Evolutionary conservation across 2,113 vertebrate genomes (phyloP), one percentile per base, ranked within the genome.

Genomic region (Cottus gobio): DNA sequence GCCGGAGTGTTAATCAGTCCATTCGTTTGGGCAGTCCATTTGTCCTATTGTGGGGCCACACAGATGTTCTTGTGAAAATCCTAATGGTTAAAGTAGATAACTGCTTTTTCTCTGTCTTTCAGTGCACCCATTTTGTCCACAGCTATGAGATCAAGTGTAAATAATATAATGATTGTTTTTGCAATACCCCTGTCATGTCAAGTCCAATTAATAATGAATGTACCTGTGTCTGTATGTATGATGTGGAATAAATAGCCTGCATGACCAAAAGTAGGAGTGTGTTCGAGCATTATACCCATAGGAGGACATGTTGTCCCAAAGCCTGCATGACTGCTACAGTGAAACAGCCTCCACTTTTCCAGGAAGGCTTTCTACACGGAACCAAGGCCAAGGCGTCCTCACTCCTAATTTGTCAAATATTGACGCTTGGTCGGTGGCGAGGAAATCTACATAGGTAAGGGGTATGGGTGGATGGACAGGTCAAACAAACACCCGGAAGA

Each of bases 41-140:
- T 26, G 42, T 44, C 42, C 73, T 75, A 65, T 64, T 71, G 46
- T 61, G 48, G 46, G 42, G 30, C 39, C 66, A 69, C 76, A 82
- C 50, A 70, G 44, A 52, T 67, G 64, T 73, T 83, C 65, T 74
- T 13, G 10, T 77, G 30, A 68, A 72, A 64, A 50, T 85, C 67
- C 52, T 81, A 65, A 30, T 67, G 54, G 34, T 56, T 66, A 39
- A 79, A 73, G 74, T 34, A 82, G 75, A 84, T 87, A 81, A 83
- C 67, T 62, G 58, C 70, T 84, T 89, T 72, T 36, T 34, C 78
- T 77, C 65, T 52, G 34, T 83, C 28, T 83, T 68, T 67, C 42
- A 83, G 26, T 64, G 52, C 71, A 75, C 37, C 22, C 37, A 2
- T 71, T 72, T n/a, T 56, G 20, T 69, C 30, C 11, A 44, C 52